A percentile compares a stretch with the other conserved stretches of the same genome.
Evolutionary conservation across 2,113 vertebrate species (phyloP).

Genomic region (Sapajus apella): DNA sequence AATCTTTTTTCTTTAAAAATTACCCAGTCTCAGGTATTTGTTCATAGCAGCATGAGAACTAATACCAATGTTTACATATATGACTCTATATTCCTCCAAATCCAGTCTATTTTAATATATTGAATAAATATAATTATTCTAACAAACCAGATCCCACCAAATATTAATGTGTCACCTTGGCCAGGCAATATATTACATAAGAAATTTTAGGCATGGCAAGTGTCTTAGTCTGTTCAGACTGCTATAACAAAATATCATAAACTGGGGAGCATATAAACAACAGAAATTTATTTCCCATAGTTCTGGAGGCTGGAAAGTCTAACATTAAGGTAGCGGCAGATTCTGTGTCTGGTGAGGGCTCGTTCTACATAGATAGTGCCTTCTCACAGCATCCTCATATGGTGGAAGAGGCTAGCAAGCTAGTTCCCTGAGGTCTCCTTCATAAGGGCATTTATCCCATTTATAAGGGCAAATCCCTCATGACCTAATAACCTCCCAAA

Average conservation of each 20-base stretch:
- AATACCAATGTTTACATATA: not conserved
- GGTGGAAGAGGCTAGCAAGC: not conserved
- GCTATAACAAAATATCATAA: not conserved
- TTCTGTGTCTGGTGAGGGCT: not conserved
- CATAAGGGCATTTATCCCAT: not conserved
- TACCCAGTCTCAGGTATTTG: no score
- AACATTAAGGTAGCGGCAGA: not conserved
- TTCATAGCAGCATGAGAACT: not conserved
- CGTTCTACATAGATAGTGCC: not conserved
- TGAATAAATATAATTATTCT: slow-evolving; percentile 1
- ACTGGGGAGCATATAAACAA: not conserved
- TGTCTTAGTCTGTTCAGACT: not conserved
- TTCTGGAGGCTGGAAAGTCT: not conserved
- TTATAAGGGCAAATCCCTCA: not conserved
- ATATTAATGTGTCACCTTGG: not conserved
- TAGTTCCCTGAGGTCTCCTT: not conserved
- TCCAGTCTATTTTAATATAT: not conserved
- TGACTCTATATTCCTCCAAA: not conserved
- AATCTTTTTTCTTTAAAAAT: no score
- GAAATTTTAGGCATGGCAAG: not conserved
- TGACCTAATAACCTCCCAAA: not conserved
- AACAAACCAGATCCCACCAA: not conserved
- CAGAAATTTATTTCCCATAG: not conserved
- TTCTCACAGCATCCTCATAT: not conserved
- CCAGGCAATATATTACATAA: not conserved